Evolutionary conservation across 1,140 invertebrate species (phyloP).

Genomic region (Tetramorium simillimum): DNA sequence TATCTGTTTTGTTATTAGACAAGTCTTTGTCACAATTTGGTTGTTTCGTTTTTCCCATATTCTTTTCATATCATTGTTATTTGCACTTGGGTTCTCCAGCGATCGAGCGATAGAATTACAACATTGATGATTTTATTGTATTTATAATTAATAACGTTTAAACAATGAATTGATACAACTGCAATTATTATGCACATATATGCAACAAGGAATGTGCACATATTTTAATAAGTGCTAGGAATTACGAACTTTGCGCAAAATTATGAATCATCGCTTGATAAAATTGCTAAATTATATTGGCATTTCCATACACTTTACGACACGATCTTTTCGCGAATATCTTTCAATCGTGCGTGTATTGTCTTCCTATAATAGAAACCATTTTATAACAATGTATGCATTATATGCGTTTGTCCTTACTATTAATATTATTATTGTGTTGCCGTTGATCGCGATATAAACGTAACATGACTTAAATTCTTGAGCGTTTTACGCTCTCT

Average conservation of each 20-base stretch:
- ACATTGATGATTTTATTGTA: constrained; percentile 70
- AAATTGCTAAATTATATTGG: constrained; percentile 50
- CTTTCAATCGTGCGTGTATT: constrained; percentile 39
- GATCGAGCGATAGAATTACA: constrained; percentile 7
- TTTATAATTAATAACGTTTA: constrained; percentile 74
- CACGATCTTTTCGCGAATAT: constrained; percentile 28
- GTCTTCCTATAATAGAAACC: constrained; percentile 32
- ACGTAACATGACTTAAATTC: constrained; percentile 74
- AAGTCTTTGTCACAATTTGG: no score
- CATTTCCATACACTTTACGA: constrained; percentile 55
- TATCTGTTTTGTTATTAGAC: neutral
- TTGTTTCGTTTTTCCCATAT: neutral
- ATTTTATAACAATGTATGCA: constrained; percentile 50
- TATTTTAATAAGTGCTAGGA: constrained; percentile 71
- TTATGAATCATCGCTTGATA: constrained; percentile 59
- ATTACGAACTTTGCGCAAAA: constrained; percentile 54
- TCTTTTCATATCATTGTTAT: neutral
- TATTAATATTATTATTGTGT: constrained; percentile 42
- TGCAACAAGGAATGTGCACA: constrained; percentile 71
- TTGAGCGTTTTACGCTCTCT: constrained; percentile 76
- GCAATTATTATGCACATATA: constrained; percentile 70
- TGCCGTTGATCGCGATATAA: constrained; percentile 47
- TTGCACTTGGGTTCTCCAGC: neutral
- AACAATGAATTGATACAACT: constrained; percentile 72
- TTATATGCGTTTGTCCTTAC: constrained; percentile 51